Conservation (phyloP, 2,888 invertebrate species). For the Cynaeus angustus region DNA sequence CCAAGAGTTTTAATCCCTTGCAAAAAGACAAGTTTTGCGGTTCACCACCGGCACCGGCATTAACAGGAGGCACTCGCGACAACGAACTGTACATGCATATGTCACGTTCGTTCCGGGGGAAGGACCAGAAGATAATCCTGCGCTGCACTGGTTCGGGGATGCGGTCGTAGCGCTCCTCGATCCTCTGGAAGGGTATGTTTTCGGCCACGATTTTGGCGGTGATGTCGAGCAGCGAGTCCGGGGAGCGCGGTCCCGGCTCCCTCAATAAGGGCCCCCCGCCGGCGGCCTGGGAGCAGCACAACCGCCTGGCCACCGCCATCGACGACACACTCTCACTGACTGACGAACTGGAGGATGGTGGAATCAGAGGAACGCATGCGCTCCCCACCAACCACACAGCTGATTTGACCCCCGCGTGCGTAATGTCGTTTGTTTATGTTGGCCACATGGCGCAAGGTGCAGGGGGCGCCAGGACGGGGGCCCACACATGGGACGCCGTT, state of each 20-base stretch:
- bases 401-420: slow-evolving; percentile 71
- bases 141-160: slow-evolving; percentile 93
- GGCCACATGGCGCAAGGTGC: slow-evolving; percentile 71
- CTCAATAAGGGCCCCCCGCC: slow-evolving; percentile 66
- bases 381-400: slow-evolving; percentile 65
- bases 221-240: slow-evolving; percentile 86
- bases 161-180: slow-evolving; percentile 89
- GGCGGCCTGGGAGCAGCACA: slow-evolving; percentile 71
- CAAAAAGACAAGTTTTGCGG: slow-evolving; percentile 89
- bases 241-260: slow-evolving; percentile 71
- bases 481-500: slow-evolving; percentile 26
- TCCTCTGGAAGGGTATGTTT: slow-evolving; percentile 89
- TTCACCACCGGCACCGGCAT: slow-evolving; percentile 73
- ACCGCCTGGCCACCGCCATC: slow-evolving; percentile 72
- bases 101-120: slow-evolving; percentile 90
- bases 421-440: slow-evolving; percentile 74
- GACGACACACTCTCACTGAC: slow-evolving; percentile 70
- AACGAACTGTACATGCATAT: slow-evolving; percentile 93
- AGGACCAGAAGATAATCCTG: slow-evolving; percentile 91
- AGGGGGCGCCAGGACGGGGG: slow-evolving; percentile 32
- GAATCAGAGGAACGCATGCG: slow-evolving; percentile 54
- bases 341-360: slow-evolving; percentile 55
- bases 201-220: slow-evolving; percentile 89
- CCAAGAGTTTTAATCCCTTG: slow-evolving; percentile 88
- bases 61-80: slow-evolving; percentile 74